Evolutionary conservation across 2,888 invertebrate species (phyloP).

Genomic region (Sarcophaga carnaria): DNA sequence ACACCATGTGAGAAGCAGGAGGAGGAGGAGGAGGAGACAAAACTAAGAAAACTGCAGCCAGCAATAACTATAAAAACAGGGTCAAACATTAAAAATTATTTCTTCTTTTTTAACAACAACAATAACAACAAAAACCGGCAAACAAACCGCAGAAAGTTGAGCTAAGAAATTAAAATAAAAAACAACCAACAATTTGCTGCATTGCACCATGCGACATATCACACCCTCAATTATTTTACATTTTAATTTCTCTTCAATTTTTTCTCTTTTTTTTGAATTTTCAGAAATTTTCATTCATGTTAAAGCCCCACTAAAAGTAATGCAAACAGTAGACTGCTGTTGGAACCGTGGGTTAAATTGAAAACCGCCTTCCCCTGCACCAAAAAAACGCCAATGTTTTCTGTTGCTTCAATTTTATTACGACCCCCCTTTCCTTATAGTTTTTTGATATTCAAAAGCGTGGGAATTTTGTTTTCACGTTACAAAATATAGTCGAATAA

Average conservation of each 20-base stretch:
- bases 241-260: background rate
- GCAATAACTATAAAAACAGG: constrained; percentile 74
- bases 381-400: background rate
- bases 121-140: background rate
- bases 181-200: constrained; percentile 65
- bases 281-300: background rate
- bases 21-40: constrained; percentile 46
- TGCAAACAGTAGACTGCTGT: background rate
- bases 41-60: constrained; percentile 62
- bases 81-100: constrained; percentile 78
- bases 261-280: background rate
- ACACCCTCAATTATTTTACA: constrained; percentile 71
- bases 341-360: background rate
- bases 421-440: background rate
- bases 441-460: constrained; percentile 36
- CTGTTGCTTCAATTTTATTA: background rate
- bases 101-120: background rate
- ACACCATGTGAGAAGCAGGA: constrained; percentile 51
- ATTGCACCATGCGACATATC: constrained; percentile 82
- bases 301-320: constrained; percentile 16
- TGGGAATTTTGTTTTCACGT: constrained; percentile 61
- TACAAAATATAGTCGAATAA: background rate
- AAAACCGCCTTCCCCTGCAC: too few relatives aligned
- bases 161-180: background rate
- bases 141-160: constrained; percentile 65